These are phyloP conservation scores for Poeciliopsis turneri DNA, from an alignment of 2,797 vertebrate species.

Conservation along the genomic window DNA sequence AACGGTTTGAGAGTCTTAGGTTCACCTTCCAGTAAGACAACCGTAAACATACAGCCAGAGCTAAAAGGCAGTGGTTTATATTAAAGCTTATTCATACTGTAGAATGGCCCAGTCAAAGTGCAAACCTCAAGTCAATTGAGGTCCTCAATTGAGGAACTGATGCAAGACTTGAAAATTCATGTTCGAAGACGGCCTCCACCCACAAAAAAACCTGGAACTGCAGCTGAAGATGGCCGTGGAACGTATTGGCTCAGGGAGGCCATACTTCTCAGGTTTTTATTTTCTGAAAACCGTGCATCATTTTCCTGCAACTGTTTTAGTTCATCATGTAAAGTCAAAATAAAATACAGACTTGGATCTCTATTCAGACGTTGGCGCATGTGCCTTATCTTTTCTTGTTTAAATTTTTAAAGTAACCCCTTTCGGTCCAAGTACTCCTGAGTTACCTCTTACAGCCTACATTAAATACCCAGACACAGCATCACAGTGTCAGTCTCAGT, in stretches of 20 bases:
- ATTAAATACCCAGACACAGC: slow-evolving; percentile 20
- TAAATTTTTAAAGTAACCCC: background rate
- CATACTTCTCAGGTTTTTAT: background rate
- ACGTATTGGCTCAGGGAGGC: background rate
- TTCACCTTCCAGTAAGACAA: background rate
- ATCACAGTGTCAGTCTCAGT: slow-evolving; percentile 38
- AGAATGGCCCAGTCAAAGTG: background rate
- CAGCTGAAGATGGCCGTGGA: background rate
- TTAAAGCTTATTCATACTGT: background rate
- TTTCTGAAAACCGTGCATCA: background rate
- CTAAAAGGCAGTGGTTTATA: background rate
- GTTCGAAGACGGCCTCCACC: background rate
- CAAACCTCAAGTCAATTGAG: too few relatives aligned
- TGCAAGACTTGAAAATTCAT: background rate
- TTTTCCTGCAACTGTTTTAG: background rate
- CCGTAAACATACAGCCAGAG: background rate
- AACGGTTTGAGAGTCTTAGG: background rate
- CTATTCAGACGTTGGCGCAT: background rate
- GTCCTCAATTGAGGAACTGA: background rate
- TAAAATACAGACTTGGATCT: slow-evolving; percentile 2
- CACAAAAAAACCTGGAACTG: background rate
- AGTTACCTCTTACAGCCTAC: slow-evolving; percentile 15
- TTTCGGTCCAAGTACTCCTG: slow-evolving; percentile 13
- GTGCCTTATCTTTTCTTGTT: background rate
- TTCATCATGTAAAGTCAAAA: slow-evolving; percentile 4